phyloP scores from a whole-genome alignment of 1,140 invertebrate species.

The Ceratina australensis region DNA sequence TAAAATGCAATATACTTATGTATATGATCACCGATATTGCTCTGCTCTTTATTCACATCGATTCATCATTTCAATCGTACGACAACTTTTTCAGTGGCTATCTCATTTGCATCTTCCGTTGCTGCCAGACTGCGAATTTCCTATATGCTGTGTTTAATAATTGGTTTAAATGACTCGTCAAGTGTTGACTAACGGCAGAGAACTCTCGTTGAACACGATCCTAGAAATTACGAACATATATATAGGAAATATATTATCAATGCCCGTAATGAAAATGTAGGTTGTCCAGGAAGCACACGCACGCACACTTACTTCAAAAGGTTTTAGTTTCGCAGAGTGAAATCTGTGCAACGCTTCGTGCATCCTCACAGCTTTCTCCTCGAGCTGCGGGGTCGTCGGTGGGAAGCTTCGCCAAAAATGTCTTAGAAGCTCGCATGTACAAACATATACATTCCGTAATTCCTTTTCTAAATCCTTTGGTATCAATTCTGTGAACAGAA shows the following conservation, averaged over 20 bases:
- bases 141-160: constrained; percentile 89
- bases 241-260: too few relatives aligned
- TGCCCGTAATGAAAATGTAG: too few relatives aligned
- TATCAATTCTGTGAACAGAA: constrained; percentile 84
- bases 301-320: constrained; percentile 84
- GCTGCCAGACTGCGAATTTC: constrained; percentile 92
- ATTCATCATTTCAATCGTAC: constrained; percentile 39
- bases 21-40: constrained; percentile 67
- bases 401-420: constrained; percentile 98
- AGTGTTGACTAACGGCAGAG: constrained; percentile 87
- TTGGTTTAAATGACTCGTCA: constrained; percentile 93
- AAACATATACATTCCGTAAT: constrained; percentile 90
- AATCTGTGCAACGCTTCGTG: constrained; percentile 93
- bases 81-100: constrained; percentile 76
- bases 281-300: not conserved
- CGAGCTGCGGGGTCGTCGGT: constrained; percentile 87
- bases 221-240: constrained; percentile 77
- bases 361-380: constrained; percentile 91
- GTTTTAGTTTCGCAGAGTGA: constrained; percentile 90
- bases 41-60: constrained; percentile 56
- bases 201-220: constrained; percentile 89
- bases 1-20: constrained; percentile 65
- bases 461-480: constrained; percentile 91
- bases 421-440: constrained; percentile 91
- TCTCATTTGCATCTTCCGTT: constrained; percentile 85